Evolutionary conservation across 2,113 vertebrate genomes (phyloP), one percentile per base, ranked within the genome.

Genomic region (Phasianus colchicus): DNA sequence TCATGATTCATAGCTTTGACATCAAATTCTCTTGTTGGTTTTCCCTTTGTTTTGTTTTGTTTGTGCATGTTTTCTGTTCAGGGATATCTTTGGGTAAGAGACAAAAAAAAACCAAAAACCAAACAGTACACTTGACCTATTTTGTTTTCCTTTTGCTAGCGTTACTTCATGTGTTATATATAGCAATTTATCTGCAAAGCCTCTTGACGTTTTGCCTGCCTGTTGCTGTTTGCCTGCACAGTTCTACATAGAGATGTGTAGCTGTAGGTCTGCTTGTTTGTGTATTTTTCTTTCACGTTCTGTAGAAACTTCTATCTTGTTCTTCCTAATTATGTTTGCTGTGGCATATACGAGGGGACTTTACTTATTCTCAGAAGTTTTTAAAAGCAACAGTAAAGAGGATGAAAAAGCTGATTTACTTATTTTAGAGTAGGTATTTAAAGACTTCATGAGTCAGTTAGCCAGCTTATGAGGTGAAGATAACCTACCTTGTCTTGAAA

Each of bases 51-150:
- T 20, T 43, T 7, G 1, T 76, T 76, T 61, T 57, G 82, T 95
- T 77, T 83, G 32, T 83, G n/a, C 43, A 48, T 69, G n/a, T 91
- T 67, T 57, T 90, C 66, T 78, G 9, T 94, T 21, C 69, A 95
- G 90, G 75, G 85, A 92, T 11, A 50, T 95, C 57, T 93, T 95
- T 64, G 13, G 93, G 94, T 96, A 96, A 97, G 96, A 78, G 34
- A 91, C 42, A 75, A 75, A 92, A 92, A 83, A 92, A 58, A n/a
- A n/a, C n/a, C 15, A 15, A 50, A 25, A 25, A 27, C 6, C 15
- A 27, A 13, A 7, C 30, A 81, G 32, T 61, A 69, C 34, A 29
- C n/a, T 79, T 85, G 74, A 87, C 91, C 78, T 87, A 58, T 63
- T 95, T 93, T 90, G 11, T 47, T 78, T 60, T 63, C 64, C 45